Conservation (phyloP, 2,888 invertebrate species). For the Amblyteles armatorius region DNA sequence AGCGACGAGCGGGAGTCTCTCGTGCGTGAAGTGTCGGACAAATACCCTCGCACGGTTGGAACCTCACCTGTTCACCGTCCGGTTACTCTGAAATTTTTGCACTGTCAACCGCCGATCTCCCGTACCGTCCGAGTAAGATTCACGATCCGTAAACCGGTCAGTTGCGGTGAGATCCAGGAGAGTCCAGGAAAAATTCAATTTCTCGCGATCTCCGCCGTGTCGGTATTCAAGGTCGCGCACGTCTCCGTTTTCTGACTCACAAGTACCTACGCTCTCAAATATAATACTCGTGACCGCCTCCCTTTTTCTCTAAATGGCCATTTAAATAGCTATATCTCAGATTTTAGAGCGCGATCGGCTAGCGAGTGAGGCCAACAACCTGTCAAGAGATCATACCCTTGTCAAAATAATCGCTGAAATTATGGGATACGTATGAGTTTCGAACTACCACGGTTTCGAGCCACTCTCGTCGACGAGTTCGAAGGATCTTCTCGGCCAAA, state of each 20-base stretch:
- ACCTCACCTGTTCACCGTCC: neutral
- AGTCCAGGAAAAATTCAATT: conserved; percentile 5
- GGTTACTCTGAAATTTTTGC: neutral
- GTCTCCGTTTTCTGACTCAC: conserved; percentile 17
- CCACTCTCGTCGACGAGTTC: conserved; percentile 22
- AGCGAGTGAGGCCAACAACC: conserved; percentile 79
- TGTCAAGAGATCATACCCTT: conserved; percentile 83
- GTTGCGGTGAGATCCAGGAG: neutral
- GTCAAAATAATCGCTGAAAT: conserved; percentile 84
- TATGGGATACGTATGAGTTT: conserved; percentile 81
- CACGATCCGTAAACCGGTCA: conserved; percentile 29
- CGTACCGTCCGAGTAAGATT: conserved; percentile 14
- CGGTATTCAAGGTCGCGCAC: conserved; percentile 22
- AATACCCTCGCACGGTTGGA: neutral
- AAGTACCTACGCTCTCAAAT: conserved; percentile 36
- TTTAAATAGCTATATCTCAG: conserved; percentile 81
- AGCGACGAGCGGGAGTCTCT: neutral
- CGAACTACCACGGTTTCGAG: conserved; percentile 71
- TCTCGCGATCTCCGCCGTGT: conserved; percentile 13
- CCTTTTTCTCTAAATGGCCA: conserved; percentile 74
- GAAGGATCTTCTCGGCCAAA: conserved; percentile 30
- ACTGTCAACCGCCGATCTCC: neutral
- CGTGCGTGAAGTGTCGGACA: neutral
- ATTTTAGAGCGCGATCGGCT: conserved; percentile 68
- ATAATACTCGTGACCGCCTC: conserved; percentile 23